phyloP scores from a whole-genome alignment of 2,888 invertebrate species.

The Tribolium freemani region DNA sequence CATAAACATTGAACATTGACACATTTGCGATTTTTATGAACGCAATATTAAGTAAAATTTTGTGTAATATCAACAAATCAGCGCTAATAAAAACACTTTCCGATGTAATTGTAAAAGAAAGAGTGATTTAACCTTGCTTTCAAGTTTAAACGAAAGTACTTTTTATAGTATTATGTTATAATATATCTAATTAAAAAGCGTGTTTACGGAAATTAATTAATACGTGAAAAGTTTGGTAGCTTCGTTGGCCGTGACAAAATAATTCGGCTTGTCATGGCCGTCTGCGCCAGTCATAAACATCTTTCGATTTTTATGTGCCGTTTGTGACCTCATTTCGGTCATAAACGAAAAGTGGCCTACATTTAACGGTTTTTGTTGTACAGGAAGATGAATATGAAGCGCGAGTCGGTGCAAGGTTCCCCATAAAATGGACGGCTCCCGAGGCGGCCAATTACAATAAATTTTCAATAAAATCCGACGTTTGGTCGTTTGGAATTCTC shows the following conservation, averaged over 20 bases:
- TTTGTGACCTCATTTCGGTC: background rate
- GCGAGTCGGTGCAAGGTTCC: constrained; percentile 96
- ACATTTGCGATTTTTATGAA: background rate
- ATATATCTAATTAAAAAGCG: background rate
- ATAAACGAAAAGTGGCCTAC: background rate
- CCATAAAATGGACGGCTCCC: constrained; percentile 99
- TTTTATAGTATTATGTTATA: background rate
- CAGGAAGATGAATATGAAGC: constrained; percentile 99
- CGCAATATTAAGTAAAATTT: background rate
- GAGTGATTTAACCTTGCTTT: background rate
- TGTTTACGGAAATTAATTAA: background rate
- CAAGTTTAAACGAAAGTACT: background rate
- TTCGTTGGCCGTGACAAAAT: background rate
- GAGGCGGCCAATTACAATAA: constrained; percentile 99
- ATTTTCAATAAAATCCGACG: constrained; percentile 99
- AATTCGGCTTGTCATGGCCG: background rate
- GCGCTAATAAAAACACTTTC: too few relatives aligned
- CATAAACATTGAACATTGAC: background rate
- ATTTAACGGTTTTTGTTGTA: constrained; percentile 48
- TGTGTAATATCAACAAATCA: background rate
- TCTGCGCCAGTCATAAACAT: background rate
- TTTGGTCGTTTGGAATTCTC: constrained; percentile 99
- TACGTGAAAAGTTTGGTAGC: background rate
- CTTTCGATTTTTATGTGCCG: background rate
- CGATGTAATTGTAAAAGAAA: background rate